Base-by-base conservation (phyloP, 2,888 invertebrate genomes). In the Heliconius sara region DNA sequence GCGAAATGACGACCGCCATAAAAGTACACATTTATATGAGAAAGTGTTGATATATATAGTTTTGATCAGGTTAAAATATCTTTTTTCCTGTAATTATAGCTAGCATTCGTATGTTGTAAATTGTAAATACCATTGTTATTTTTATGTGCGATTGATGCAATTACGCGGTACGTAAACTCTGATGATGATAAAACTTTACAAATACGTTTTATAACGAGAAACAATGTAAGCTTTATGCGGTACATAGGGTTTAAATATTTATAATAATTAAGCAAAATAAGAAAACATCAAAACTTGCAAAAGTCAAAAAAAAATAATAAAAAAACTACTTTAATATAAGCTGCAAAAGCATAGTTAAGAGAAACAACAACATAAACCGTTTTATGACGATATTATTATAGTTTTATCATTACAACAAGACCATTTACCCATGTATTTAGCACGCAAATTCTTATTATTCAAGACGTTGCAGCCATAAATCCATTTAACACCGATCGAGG, bases 401-500 rank as follows among this genome's bases (percentile, higher is more conserved):
- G n/a, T 4, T 16, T n/a, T 73, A n/a, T 60, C 39, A 75, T 75
- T 19, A 65, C 63, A 75, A 65, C 27, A 65, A 39, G 43, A 75
- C 22, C 43, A 65, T 65, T 65, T 79, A 79, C 30, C 65, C 60
- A 80, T 65, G 57, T 70, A 81, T 79, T 79, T 75, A 60, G 79
- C 74, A n/a, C 75, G 74, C 68, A 72, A 73, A 63, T 77, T 77
- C 52, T 80, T 79, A 75, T 76, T 79, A 82, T 82, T 81, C 82
- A 79, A 22, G 47, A n/a, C 77, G 78, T 63, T 66, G 76, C 78
- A 47, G 47, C 68, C 73, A 81, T 82, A 81, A 82, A 82, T 82
- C 81, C 77, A 81, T 79, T 77, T 82, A 80, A 74, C 80, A 72
- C 74, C 79, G 78, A 82, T 82, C 57, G 76, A 78, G n/a, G 75